These are phyloP conservation scores for Conops quadrifasciatus DNA, from an alignment of 2,888 invertebrate genomes.

Conservation along the genomic window DNA sequence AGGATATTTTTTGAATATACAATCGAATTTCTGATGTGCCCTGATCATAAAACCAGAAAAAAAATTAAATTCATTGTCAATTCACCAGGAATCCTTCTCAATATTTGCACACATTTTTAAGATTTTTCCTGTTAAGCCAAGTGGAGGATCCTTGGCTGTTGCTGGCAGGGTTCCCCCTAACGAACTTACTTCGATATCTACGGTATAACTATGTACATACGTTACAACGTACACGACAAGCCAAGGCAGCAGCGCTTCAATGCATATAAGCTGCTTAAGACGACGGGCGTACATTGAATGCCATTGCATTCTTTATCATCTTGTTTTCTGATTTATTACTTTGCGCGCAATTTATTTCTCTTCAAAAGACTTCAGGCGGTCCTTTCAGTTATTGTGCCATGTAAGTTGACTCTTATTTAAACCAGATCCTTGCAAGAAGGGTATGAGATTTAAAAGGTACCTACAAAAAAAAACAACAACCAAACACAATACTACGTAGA, in stretches of 20 bases:
- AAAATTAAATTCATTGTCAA: too few species aligned
- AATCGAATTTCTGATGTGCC: neutral
- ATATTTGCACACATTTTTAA: slow-evolving; percentile 11
- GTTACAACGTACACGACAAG: neutral
- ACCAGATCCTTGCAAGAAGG: neutral
- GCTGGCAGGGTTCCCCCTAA: neutral
- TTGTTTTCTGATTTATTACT: slow-evolving; percentile 24
- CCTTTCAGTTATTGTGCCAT: neutral
- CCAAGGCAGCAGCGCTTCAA: neutral
- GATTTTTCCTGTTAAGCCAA: neutral
- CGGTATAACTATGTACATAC: too few species aligned
- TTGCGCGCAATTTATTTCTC: slow-evolving; percentile 30
- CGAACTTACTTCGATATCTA: too few species aligned
- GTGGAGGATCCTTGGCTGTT: neutral
- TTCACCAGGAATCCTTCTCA: too few species aligned
- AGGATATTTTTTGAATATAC: neutral
- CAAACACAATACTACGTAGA: neutral
- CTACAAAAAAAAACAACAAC: too few species aligned
- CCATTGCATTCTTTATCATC: slow-evolving; percentile 5
- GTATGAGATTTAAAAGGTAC: neutral
- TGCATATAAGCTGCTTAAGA: slow-evolving; percentile 28
- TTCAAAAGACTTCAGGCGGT: slow-evolving; percentile 15
- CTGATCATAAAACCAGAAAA: too few species aligned
- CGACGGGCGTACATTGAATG: neutral
- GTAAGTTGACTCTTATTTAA: slow-evolving; percentile 7